Base-by-base conservation (phyloP, 2,888 invertebrate genomes). In the Ceramica pisi region DNA sequence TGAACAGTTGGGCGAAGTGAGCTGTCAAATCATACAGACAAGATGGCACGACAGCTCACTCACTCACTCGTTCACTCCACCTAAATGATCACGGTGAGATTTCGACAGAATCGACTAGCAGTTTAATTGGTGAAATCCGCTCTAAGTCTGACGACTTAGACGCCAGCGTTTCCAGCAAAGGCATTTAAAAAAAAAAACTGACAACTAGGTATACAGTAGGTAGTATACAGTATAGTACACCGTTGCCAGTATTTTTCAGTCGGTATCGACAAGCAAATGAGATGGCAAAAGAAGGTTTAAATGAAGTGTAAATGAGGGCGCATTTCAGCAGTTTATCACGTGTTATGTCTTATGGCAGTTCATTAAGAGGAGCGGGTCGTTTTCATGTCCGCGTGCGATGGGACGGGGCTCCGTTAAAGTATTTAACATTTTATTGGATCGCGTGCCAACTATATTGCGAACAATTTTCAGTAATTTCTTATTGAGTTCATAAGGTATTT, bases 401-500 rank as follows among this genome's bases (percentile, higher is more conserved):
- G 8, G 16, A 48, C 21, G 26, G 12, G 48, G 12, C 48, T n/a
- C 31, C 23, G 60, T 61, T 35, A 44, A 53, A 59, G 10, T 44
- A 64, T 60, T 63, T 71, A 78, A 72, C 53, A 38, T 56, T 64
- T 61, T 16, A 73, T 21, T 41, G 23, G 50, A n/a, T 44, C 6
- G 57, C 48, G n/a, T 31, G 67, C 74, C 67, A 79, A 51, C 21
- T 48, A n/a, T 57, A 26, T 62, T 53, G 16, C 19, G 41, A 44
- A 53, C 38, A 46, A 26, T 21, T 72, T 50, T 57, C 8, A 21
- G 41, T 6, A 41, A 21, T 44, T 0, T 12, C 6, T 16, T 41
- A 19, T 44, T 48, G 26, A 44, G 48, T 66, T 75, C 16, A 12
- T 12, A 41, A 41, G 12, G 41, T 31, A n/a, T n/a, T n/a, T n/a